Evolutionary conservation across 2,797 vertebrate species (phyloP), one percentile per base, ranked within the genome.

Genomic region (Momotus momota): DNA sequence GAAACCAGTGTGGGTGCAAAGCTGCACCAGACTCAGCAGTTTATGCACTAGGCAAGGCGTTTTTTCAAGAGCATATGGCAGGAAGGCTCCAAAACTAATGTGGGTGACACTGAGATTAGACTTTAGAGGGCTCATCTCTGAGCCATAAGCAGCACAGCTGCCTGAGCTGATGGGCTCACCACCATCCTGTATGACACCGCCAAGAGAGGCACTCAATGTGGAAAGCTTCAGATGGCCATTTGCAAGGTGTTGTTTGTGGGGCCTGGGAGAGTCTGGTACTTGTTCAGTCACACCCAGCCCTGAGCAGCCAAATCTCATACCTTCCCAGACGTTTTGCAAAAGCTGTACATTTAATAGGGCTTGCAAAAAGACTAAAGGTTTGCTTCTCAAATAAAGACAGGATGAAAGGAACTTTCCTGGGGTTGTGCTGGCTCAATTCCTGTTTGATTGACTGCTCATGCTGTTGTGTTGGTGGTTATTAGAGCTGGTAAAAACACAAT

Each of bases 401-500:
- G 96, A 97, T 96, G 96, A 97, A 96, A 97, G 95, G 88, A 97
- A 94, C 95, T 96, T 96, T 97, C 96, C 95, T 96, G 95, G 93
- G 96, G 96, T 94, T 93, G 95, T 87, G 95, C 86, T 97, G 94
- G 94, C 93, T 97, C 94, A 91, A 31, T 96, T 97, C 96, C 94
- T 96, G 71, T 95, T 96, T 96, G 93, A 96, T 94, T 96, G 95
- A 95, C 93, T 96, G 95, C 94, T 97, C 95, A 92, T 95, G 96
- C 94, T 96, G 96, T 90, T 95, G 96, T 8, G 1, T 88, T 94
- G 83, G 83, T 94, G 73, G 91, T 96, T 96, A 94, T 96, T 96
- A 96, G 82, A 94, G 90, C 90, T 90, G 96, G 88, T 96, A 90
- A 96, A 96, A 94, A 79, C 86, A 90, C 64, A 86, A 54, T 80